Conservation (phyloP, 2,113 vertebrate species). For the Microtus ochrogaster region DNA sequence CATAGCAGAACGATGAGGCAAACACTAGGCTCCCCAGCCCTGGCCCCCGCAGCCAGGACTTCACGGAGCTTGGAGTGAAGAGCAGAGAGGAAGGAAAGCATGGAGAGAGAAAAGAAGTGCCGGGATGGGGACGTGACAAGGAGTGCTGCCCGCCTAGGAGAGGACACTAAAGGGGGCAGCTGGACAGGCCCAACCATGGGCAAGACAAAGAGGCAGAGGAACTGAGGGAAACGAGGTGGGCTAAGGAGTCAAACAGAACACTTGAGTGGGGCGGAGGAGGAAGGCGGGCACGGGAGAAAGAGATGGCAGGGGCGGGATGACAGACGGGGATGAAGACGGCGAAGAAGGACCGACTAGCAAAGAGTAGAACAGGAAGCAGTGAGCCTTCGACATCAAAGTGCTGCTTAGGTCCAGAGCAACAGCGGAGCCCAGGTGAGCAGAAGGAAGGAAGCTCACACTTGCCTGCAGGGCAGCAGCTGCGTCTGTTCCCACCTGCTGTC, state of each 20-base stretch:
- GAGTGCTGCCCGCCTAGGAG: not conserved
- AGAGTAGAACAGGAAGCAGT: not conserved
- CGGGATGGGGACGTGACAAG: no score
- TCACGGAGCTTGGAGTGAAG: not conserved
- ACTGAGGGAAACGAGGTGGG: not conserved
- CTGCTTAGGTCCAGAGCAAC: no score
- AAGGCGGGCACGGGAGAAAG: not conserved
- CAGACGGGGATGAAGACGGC: not conserved
- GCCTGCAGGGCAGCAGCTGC: not conserved
- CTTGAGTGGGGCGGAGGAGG: not conserved
- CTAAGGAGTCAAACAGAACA: not conserved
- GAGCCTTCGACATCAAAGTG: not conserved
- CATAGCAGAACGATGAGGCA: constrained; percentile 85
- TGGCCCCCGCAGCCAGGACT: constrained; percentile 74
- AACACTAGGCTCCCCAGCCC: constrained; percentile 65
- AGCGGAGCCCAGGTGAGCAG: not conserved
- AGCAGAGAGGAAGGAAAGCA: not conserved
- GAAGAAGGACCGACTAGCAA: no score
- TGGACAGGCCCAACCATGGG: not conserved
- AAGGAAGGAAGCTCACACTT: not conserved
- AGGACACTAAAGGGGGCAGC: not conserved
- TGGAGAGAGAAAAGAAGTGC: not conserved
- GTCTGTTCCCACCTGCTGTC: not conserved
- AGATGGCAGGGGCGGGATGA: no score
- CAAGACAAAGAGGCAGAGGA: not conserved